phyloP scores from a whole-genome alignment of 2,113 vertebrate species.

The Trichomycterus rosablanca region DNA sequence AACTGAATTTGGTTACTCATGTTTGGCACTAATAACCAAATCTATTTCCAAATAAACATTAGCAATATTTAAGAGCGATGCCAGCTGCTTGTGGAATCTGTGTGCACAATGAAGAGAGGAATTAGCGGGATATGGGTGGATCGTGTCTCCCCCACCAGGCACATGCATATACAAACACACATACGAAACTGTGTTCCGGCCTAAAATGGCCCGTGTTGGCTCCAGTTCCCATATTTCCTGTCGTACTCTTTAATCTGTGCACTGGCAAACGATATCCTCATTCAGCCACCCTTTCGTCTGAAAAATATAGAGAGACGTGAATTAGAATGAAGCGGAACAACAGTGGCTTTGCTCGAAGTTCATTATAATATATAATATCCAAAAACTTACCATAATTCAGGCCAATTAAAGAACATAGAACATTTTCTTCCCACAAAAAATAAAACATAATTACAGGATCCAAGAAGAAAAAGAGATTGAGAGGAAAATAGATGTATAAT shows the following conservation, averaged over 20 bases:
- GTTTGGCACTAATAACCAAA: slow-evolving; percentile 23
- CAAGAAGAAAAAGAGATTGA: background rate
- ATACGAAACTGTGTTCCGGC: slow-evolving; percentile 33
- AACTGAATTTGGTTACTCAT: slow-evolving; percentile 2
- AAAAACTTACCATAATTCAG: slow-evolving; percentile 7
- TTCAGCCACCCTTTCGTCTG: slow-evolving; percentile 30
- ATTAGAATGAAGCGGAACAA: slow-evolving; percentile 1
- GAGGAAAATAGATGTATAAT: background rate
- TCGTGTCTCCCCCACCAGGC: slow-evolving; percentile 22
- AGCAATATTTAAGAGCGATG: slow-evolving; percentile 34
- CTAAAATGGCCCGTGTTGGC: slow-evolving; percentile 30
- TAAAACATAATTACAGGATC: slow-evolving; percentile 25
- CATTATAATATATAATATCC: slow-evolving; percentile 23
- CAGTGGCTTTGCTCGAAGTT: slow-evolving; percentile 12
- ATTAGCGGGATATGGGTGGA: slow-evolving; percentile 31
- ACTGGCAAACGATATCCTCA: slow-evolving; percentile 27
- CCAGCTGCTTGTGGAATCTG: slow-evolving; percentile 40
- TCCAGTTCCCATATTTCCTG: slow-evolving; percentile 37
- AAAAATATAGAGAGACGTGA: slow-evolving; percentile 17
- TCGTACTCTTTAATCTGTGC: slow-evolving; percentile 37
- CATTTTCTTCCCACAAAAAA: slow-evolving; percentile 19
- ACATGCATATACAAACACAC: background rate
- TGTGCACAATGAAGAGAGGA: slow-evolving; percentile 32
- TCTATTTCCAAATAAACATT: slow-evolving; percentile 25
- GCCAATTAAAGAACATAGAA: slow-evolving; percentile 21